Conservation (phyloP, 2,888 invertebrate species). For the Temnothorax unifasciatus region DNA sequence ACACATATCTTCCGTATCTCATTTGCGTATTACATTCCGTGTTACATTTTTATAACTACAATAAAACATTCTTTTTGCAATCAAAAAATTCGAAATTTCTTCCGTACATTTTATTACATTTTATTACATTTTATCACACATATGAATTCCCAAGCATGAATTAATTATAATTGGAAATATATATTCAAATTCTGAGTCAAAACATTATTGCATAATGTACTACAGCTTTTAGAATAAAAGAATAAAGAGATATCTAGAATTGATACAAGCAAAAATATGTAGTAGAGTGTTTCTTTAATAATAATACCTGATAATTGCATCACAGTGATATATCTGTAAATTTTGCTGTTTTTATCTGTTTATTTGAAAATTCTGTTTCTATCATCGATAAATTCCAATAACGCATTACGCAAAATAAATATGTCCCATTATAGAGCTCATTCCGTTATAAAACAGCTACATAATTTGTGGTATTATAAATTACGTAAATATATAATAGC, state of each 20-base stretch:
- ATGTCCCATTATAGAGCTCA: background rate
- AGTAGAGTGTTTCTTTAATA: background rate
- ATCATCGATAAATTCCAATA: background rate
- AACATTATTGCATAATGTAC: conserved; percentile 6
- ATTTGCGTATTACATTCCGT: background rate
- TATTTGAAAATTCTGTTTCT: background rate
- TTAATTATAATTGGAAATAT: conserved; percentile 2
- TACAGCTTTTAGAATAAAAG: background rate
- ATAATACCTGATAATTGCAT: background rate
- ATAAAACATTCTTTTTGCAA: conserved; percentile 13
- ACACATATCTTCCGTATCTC: background rate
- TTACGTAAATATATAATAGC: background rate
- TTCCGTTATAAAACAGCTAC: background rate
- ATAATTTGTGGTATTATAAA: background rate
- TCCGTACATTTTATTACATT: background rate
- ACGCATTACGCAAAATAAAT: background rate
- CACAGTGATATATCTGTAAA: background rate
- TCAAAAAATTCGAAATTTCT: background rate
- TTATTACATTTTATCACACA: background rate
- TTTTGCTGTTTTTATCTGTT: conserved; percentile 14
- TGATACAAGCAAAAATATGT: background rate
- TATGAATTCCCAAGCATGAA: conserved; percentile 1
- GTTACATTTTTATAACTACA: background rate
- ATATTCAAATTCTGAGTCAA: conserved; percentile 12
- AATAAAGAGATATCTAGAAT: background rate